These are phyloP conservation scores for Rugalucina vietnamica DNA, from an alignment of 2,888 invertebrate genomes.

Conservation along the genomic window DNA sequence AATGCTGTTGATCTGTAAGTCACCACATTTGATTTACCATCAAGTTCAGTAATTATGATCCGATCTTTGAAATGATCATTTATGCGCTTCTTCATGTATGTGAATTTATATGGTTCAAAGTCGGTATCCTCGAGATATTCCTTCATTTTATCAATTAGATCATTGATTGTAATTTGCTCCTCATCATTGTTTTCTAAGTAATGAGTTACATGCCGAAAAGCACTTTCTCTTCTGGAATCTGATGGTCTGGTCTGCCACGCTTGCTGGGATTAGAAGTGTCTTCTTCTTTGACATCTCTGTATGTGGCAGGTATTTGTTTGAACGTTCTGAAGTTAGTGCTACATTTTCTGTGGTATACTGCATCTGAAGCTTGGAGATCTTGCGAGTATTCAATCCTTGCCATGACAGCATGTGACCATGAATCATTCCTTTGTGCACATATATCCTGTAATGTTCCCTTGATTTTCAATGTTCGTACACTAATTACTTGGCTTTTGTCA, in stretches of 20 bases:
- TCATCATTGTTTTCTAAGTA: not conserved
- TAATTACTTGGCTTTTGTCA: not conserved
- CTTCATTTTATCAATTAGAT: not conserved
- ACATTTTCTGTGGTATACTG: not conserved
- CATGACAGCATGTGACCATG: not conserved
- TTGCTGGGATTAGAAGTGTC: not conserved
- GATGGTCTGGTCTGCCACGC: not conserved
- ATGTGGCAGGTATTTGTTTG: not conserved
- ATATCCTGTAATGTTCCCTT: slow-evolving; percentile 9
- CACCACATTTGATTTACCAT: not conserved
- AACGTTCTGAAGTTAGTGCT: not conserved
- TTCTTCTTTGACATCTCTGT: not conserved
- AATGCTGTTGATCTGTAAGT: not conserved
- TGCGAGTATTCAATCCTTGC: not conserved
- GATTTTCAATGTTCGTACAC: slow-evolving; percentile 8
- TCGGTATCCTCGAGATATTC: not conserved
- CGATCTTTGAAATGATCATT: not conserved
- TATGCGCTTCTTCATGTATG: not conserved
- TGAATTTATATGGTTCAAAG: not conserved
- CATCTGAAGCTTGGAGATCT: not conserved
- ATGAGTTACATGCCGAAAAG: not conserved
- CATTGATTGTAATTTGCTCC: not conserved
- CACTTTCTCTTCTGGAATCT: not conserved
- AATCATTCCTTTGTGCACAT: slow-evolving; percentile 1
- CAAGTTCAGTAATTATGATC: not conserved